phyloP scores from a whole-genome alignment of 2,797 vertebrate genomes.

The Typhlichthys subterraneus region DNA sequence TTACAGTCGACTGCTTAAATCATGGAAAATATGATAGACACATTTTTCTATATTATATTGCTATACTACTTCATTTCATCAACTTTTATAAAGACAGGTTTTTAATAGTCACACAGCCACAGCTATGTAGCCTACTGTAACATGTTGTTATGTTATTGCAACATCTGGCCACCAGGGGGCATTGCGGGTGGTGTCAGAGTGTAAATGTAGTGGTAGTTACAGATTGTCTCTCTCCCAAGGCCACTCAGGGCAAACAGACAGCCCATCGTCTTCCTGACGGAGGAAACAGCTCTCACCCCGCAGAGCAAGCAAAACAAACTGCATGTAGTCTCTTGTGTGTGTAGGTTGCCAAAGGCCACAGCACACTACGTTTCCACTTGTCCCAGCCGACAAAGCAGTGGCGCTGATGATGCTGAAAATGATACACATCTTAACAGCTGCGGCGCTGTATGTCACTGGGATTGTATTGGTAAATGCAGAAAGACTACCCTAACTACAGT shows the following conservation, averaged over 20 bases:
- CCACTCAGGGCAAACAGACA: constrained; percentile 28
- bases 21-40: too few relatives aligned
- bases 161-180: constrained; percentile 47
- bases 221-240: constrained; percentile 16
- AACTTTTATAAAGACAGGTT: not conserved
- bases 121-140: constrained; percentile 1
- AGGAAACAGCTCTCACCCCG: constrained; percentile 73
- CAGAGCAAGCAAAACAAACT: constrained; percentile 71
- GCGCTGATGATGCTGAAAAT: constrained; percentile 25
- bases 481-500: constrained; percentile 4
- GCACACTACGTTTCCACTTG: constrained; percentile 57
- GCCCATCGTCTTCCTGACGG: constrained; percentile 69
- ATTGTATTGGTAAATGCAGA: constrained; percentile 23
- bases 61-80: constrained; percentile 7
- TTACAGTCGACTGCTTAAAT: too few relatives aligned
- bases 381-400: constrained; percentile 35
- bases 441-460: constrained; percentile 7
- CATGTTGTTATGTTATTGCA: constrained; percentile 36
- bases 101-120: constrained; percentile 6
- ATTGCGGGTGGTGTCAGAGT: constrained; percentile 41
- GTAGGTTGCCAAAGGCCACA: constrained; percentile 55
- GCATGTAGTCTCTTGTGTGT: constrained; percentile 36
- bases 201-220: not conserved
- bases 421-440: constrained; percentile 34
- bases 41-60: too few relatives aligned